Base-by-base conservation (phyloP, 1,140 invertebrate species). In the Hycleus cichorii region DNA sequence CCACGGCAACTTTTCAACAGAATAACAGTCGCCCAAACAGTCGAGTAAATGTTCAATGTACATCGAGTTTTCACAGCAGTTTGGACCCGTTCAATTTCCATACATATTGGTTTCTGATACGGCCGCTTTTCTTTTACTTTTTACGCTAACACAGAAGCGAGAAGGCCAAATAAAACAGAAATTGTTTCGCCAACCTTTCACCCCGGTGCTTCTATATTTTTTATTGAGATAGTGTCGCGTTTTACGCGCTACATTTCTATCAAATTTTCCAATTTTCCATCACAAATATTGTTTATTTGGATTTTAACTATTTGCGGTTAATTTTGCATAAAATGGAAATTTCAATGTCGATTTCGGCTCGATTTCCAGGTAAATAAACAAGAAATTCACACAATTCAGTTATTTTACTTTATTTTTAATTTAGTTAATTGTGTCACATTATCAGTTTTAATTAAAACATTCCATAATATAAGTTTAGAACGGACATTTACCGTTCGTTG, bases 391-490 rank as follows among this genome's bases (percentile, higher is more conserved):
- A 42, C 11, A 10, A 4, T 64, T 62, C 52, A 59, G 52, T 61
- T 62, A 57, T 57, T 59, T 55, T 57, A 49, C 59, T 66, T 69
- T 62, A 67, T 66, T 66, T 63, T 58, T 68, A 64, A 42, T 39
- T 6, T 42, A 42, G 57, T 54, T 62, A 62, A 60, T 18, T 59
- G 59, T 69, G 64, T 68, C 62, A 69, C 66, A 69, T 32, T 32
- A 32, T 32, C 32, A 32, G 32, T 32, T 32, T 69, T 68, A 69
- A 61, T 68, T 66, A 66, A 65, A 66, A 68, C 64, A 68, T 68
- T 54, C 60, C 65, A 59, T 45, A 55, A 46, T 12, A 27, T 24
- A 1, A 39, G 27, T 39, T 38, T 47, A 27, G 24, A 45, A 55
- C 43, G 27, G 43, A 46, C 6, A 12, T 47, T 25, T 12, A 5